Evolutionary conservation across 53 echinoderm and acorn worm species (phyloP).

Genomic region (Paracentrotus lividus): DNA sequence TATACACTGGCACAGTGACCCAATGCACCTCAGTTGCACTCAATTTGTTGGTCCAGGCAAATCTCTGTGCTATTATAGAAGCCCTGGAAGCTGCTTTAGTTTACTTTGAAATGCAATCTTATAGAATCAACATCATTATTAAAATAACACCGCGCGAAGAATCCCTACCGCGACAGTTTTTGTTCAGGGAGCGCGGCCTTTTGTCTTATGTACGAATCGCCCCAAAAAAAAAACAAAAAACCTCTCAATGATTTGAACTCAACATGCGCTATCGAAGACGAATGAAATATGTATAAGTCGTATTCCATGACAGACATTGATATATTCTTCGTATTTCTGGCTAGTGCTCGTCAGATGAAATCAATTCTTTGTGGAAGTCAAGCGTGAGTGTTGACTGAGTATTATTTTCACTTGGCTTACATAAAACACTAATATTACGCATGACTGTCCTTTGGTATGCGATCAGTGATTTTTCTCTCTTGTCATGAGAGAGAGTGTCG

Average conservation of each 20-base stretch:
- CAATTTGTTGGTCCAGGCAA: neutral
- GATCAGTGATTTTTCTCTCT: neutral
- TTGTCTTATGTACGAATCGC: neutral
- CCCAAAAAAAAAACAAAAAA: neutral
- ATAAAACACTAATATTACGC: slow-evolving; percentile 29
- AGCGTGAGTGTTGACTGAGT: slow-evolving; percentile 30
- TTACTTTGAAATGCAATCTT: slow-evolving; percentile 35
- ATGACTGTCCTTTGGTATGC: slow-evolving; percentile 11
- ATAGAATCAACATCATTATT: slow-evolving; percentile 42
- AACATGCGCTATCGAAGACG: slow-evolving; percentile 14
- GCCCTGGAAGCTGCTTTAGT: neutral
- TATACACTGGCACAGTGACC: neutral
- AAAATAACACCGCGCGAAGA: slow-evolving; percentile 22
- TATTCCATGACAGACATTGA: slow-evolving; percentile 13
- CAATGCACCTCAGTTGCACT: slow-evolving; percentile 10
- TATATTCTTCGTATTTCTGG: neutral
- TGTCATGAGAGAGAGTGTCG: neutral
- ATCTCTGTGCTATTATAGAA: neutral
- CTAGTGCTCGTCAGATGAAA: neutral
- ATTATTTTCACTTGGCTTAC: slow-evolving; percentile 29
- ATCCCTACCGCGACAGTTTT: neutral
- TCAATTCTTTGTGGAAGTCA: slow-evolving; percentile 38
- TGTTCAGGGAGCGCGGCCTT: neutral
- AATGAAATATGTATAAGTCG: slow-evolving; percentile 26
- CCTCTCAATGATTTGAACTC: slow-evolving; percentile 42